Base-by-base conservation (phyloP, 2,113 vertebrate genomes). In the Passerina amoena region DNA sequence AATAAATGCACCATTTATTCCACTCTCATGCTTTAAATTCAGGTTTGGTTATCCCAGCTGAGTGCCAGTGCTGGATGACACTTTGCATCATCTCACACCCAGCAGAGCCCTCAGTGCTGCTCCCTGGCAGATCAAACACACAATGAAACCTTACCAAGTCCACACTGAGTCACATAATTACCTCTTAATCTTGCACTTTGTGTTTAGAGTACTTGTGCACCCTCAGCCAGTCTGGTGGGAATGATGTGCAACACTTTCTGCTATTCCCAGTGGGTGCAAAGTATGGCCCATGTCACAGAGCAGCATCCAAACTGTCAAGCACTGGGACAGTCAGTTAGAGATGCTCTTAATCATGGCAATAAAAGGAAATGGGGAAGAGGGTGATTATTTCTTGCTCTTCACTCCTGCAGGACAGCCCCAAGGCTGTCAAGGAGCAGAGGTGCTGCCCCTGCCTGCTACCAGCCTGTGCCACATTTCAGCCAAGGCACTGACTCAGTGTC, bases 1-100 rank as follows among this genome's bases (percentile, higher is more conserved):
- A 80, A 87, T 28, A 64, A 80, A 82, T 2, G 12, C 33, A 30
- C 37, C 44, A 9, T 66, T 92, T 76, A 25, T 66, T 54, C 87
- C 63, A 70, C 0, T 0, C 42, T 35, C 1, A 0, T 11, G 23
- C 18, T 63, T 38, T 35, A 40, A 63, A n/a, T 14, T 30, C 42
- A 13, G 63, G 19, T 86, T 81, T 88, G 88, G 76, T 56, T 89
- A 61, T 33, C 13, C 33, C 14, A 35, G 53, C 60, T 51, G 54
- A 24, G 59, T 3, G 0, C 23, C 1, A 1, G 10, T 5, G 38
- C 37, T 21, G 31, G 48, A 14, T 9, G 82, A 23, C 5, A 4
- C 48, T 92, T 91, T 77, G 75, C 94, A 82, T 31, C 19, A 31
- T 4, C 30, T 35, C 30, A 12, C 1, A 0, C 28, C 17, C 59